Base-by-base conservation (phyloP, 2,113 vertebrate genomes). In the Perognathus longimembris region DNA sequence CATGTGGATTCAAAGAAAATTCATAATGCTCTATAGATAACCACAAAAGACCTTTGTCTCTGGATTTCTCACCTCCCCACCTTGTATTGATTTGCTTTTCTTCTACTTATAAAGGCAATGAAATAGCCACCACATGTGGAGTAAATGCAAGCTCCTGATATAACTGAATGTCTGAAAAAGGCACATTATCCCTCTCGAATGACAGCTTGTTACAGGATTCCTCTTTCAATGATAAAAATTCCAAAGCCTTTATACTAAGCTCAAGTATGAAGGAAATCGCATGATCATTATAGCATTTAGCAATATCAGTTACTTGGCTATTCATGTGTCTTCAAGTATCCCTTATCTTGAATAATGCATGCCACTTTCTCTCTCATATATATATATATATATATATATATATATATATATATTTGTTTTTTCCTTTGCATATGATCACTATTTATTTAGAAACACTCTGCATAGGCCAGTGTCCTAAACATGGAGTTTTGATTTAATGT, bases 261-360 rank as follows among this genome's bases (percentile, higher is more conserved):
- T 64, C 78, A 64, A 61, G 22, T n/a, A 24, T 26, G 63, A 95
- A 80, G 18, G 22, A 34, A 63, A 80, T 50, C 79, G 38, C 82
- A 21, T 77, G 83, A 80, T 66, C n/a, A 24, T 67, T 77, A 86
- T 24, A 77, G 34, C 34, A 54, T 32, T 83, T 85, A 80, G 36
- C 77, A 45, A 1, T 78, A 63, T 89, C 86, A 95, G 3, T 84
- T 45, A 80, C 36, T 45, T 38, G 42, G 8, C 1, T 40, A 77
- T 90, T 75, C 67, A 38, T 92, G 71, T 89, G 45, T 93, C 45
- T 88, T 76, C 22, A 66, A 15, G 59, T 59, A 57, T 80, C 45
- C 73, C 63, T 88, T 94, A 86, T 94, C 80, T 91, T 94, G 30
- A 94, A 93, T 90, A 92, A 95, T 42, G 1, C 30, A 81, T 89